These are phyloP conservation scores for Gambusia affinis DNA, from an alignment of 2,113 vertebrate species.

Conservation along the genomic window DNA sequence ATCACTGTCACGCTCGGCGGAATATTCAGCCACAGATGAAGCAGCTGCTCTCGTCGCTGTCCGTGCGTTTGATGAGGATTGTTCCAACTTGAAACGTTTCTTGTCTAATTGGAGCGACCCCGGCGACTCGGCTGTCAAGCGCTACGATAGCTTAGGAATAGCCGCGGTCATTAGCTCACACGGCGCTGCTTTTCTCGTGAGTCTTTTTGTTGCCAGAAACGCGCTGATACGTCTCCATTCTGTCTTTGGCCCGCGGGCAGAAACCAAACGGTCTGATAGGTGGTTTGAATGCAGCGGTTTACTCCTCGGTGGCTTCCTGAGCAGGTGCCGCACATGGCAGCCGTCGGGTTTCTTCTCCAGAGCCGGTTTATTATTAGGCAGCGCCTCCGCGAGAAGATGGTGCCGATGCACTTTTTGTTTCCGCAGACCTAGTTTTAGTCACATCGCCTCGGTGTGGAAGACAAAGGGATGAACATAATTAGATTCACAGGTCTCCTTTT, in stretches of 20 bases:
- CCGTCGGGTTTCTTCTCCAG: not conserved
- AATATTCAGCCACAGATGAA: conserved; percentile 38
- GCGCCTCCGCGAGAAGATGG: conserved; percentile 27
- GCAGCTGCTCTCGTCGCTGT: conserved; percentile 50
- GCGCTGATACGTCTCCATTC: not conserved
- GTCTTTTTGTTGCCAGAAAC: not conserved
- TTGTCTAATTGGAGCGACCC: conserved; percentile 13
- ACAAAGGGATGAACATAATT: conserved; percentile 5
- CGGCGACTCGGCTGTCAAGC: conserved; percentile 2
- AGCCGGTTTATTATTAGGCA: conserved; percentile 21
- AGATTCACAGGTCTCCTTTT: not conserved
- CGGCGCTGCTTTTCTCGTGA: not conserved
- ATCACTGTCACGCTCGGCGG: conserved; percentile 52
- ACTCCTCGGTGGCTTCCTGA: not conserved
- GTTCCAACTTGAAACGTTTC: conserved; percentile 11
- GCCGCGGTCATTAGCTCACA: conserved; percentile 5
- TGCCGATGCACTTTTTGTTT: conserved; percentile 20
- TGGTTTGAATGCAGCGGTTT: not conserved
- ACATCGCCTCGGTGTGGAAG: not conserved
- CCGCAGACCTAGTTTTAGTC: conserved; percentile 1
- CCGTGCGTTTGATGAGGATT: conserved; percentile 31
- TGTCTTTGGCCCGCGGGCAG: not conserved
- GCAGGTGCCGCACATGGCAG: conserved; percentile 6
- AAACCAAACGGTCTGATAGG: not conserved
- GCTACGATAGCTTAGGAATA: not conserved